Evolutionary conservation across 2,888 invertebrate species (phyloP).

Genomic region (Ferdinandea cuprea): DNA sequence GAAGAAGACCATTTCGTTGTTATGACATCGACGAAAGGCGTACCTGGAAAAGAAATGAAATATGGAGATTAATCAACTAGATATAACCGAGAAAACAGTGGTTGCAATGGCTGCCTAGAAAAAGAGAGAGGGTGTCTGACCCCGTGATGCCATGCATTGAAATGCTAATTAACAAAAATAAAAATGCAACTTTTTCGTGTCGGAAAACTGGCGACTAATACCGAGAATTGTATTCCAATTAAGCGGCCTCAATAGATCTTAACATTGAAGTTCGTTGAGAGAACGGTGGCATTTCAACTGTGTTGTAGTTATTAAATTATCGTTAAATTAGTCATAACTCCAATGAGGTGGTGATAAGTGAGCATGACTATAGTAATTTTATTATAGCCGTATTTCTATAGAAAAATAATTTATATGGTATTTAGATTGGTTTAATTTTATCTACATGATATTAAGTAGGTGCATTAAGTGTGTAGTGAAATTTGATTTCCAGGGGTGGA

Average conservation of each 20-base stretch:
- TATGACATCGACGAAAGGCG: slow-evolving; percentile 68
- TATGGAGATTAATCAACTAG: slow-evolving; percentile 66
- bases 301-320: no score
- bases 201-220: slow-evolving; percentile 62
- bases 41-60: slow-evolving; percentile 73
- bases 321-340: slow-evolving; percentile 71
- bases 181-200: slow-evolving; percentile 45
- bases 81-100: slow-evolving; percentile 42
- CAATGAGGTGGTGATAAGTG: slow-evolving; percentile 65
- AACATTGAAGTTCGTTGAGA: background rate
- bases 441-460: no score
- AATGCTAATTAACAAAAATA: slow-evolving; percentile 68
- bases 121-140: slow-evolving; percentile 49
- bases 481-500: no score
- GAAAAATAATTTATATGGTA: slow-evolving; percentile 53
- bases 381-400: slow-evolving; percentile 35
- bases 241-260: slow-evolving; percentile 54
- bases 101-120: slow-evolving; percentile 26
- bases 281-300: slow-evolving; percentile 53
- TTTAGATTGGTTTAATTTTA: slow-evolving; percentile 1
- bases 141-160: slow-evolving; percentile 66
- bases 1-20: slow-evolving; percentile 55
- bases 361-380: slow-evolving; percentile 16
- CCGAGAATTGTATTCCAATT: slow-evolving; percentile 68
- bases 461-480: no score